Evolutionary conservation across 2,113 vertebrate species (phyloP).

Genomic region (Perca fluviatilis): DNA sequence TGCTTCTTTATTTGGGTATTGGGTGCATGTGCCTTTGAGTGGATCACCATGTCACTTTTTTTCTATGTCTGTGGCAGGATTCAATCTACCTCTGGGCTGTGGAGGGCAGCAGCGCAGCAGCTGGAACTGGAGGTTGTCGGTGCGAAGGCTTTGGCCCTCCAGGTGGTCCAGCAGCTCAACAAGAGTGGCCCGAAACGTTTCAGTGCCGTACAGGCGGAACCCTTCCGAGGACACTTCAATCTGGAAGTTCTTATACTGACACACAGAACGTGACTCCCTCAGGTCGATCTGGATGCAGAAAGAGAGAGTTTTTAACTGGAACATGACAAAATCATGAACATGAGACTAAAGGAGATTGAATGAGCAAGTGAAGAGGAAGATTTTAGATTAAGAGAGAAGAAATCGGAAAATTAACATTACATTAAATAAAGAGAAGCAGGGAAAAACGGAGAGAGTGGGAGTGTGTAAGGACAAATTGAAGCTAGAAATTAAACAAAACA

Average conservation of each 20-base stretch:
- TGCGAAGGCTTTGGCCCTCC: conserved; percentile 92
- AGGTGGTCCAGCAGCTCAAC: conserved; percentile 93
- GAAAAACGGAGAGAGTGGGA: background rate
- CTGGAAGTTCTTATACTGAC: conserved; percentile 98
- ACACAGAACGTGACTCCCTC: conserved; percentile 65
- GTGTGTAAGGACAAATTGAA: background rate
- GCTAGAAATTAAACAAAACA: conserved; percentile 1
- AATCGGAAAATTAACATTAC: background rate
- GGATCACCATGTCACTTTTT: too few relatives aligned
- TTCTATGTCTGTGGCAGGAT: background rate
- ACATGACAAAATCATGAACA: background rate
- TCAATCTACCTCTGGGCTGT: conserved; percentile 89
- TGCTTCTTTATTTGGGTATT: too few relatives aligned
- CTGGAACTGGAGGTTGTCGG: conserved; percentile 95
- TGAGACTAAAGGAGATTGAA: background rate
- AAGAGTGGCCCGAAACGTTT: conserved; percentile 85
- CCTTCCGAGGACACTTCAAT: conserved; percentile 87
- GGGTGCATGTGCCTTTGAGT: too few relatives aligned
- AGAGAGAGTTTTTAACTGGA: background rate
- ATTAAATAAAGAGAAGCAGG: background rate
- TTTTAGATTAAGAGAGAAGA: background rate
- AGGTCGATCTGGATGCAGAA: conserved; percentile 61
- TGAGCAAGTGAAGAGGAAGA: background rate
- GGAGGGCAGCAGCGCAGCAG: conserved; percentile 94
- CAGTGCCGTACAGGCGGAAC: conserved; percentile 90